phyloP scores from a whole-genome alignment of 2,888 invertebrate genomes.

The Kuschelorhynchus macadamiae region DNA sequence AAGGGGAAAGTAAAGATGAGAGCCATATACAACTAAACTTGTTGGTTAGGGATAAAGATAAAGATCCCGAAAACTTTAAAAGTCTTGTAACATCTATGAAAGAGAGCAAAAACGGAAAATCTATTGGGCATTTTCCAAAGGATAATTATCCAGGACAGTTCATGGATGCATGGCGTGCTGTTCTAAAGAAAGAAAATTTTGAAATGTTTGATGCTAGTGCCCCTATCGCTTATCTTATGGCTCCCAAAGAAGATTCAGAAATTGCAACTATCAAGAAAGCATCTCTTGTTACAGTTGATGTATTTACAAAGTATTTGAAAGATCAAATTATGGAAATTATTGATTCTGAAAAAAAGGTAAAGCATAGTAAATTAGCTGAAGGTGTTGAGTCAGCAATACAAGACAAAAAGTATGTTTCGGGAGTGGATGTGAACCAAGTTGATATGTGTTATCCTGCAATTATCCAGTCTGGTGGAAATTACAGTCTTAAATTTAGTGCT shows the following conservation, averaged over 20 bases:
- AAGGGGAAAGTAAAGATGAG: conserved; percentile 90
- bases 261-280: conserved; percentile 92
- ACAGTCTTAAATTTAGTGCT: conserved; percentile 94
- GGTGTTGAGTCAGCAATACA: conserved; percentile 93
- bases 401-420: conserved; percentile 96
- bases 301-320: conserved; percentile 96
- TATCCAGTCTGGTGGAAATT: conserved; percentile 98
- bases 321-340: conserved; percentile 99
- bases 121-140: conserved; percentile 91
- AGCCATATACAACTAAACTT: conserved; percentile 86
- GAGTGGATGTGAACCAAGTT: conserved; percentile 89
- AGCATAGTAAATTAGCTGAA: conserved; percentile 94
- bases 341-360: conserved; percentile 98
- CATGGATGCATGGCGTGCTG: conserved; percentile 90
- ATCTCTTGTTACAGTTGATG: conserved; percentile 91
- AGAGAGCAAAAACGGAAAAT: conserved; percentile 89
- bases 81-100: conserved; percentile 84
- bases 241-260: conserved; percentile 95
- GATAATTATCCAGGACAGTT: conserved; percentile 96
- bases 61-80: conserved; percentile 92
- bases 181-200: conserved; percentile 81
- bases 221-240: conserved; percentile 88
- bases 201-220: conserved; percentile 90
- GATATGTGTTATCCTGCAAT: conserved; percentile 99
- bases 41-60: conserved; percentile 92